These are phyloP conservation scores for Stenodema calcarata DNA, from an alignment of 2,888 invertebrate species.

Conservation along the genomic window DNA sequence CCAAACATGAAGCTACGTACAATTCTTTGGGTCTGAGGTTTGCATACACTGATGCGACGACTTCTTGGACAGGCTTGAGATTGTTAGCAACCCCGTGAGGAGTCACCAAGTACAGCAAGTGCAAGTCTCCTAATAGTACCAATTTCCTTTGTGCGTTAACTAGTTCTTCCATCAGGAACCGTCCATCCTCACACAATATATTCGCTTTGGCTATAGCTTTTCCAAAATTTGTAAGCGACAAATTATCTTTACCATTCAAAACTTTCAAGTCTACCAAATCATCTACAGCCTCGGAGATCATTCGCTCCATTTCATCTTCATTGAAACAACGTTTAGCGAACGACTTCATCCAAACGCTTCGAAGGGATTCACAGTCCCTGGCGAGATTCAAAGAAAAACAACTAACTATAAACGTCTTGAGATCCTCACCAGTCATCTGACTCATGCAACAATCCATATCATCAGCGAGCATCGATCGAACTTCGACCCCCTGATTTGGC, in stretches of 20 bases:
- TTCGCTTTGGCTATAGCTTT: conserved; percentile 86
- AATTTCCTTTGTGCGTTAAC: conserved; percentile 74
- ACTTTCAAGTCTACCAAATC: conserved; percentile 51
- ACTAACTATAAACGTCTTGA: conserved; percentile 70
- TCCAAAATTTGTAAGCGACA: conserved; percentile 66
- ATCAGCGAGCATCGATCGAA: conserved; percentile 67
- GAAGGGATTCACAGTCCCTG: conserved; percentile 60
- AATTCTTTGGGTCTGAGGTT: conserved; percentile 25
- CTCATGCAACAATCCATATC: conserved; percentile 74
- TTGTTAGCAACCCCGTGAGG: conserved; percentile 73
- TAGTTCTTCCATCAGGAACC: conserved; percentile 77
- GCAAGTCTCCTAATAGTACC: conserved; percentile 80
- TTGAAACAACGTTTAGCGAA: conserved; percentile 61
- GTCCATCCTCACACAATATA: conserved; percentile 75
- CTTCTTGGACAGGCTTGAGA: conserved; percentile 54
- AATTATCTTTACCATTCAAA: conserved; percentile 46
- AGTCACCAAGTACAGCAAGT: conserved; percentile 86
- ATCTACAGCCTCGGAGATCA: conserved; percentile 63
- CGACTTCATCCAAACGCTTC: conserved; percentile 59
- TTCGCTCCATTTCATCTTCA: conserved; percentile 61
- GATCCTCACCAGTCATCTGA: conserved; percentile 65
- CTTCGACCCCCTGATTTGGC: conserved; percentile 59
- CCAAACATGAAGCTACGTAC: conserved; percentile 33
- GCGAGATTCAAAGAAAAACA: conserved; percentile 73
- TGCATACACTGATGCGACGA: conserved; percentile 32